These are phyloP conservation scores for Melipona quadrifasciata DNA, from an alignment of 1,140 invertebrate species.

Conservation along the genomic window DNA sequence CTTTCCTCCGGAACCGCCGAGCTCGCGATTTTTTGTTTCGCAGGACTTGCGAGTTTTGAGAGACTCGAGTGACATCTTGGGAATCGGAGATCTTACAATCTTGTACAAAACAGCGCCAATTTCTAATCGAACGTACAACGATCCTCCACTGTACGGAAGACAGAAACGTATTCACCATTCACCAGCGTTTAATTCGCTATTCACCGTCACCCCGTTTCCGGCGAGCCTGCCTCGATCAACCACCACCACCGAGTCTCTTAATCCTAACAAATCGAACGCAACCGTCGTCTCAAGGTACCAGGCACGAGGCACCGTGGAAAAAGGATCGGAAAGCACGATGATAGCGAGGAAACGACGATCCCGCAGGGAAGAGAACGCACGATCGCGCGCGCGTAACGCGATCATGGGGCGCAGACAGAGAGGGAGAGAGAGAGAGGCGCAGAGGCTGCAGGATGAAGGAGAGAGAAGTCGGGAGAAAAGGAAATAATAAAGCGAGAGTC, in stretches of 20 bases:
- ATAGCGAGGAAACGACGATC: conserved; percentile 34
- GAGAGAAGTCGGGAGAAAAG: conserved; percentile 35
- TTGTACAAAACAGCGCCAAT: not conserved
- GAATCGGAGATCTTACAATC: too few species aligned
- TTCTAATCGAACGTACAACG: not conserved
- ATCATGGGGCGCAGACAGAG: conserved; percentile 24
- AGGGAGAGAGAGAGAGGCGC: conserved; percentile 17
- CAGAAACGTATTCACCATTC: too few species aligned
- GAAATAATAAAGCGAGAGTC: conserved; percentile 74
- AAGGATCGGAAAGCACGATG: conserved; percentile 53
- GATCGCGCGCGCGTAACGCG: conserved; percentile 24
- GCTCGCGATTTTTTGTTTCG: not conserved
- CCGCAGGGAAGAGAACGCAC: conserved; percentile 48
- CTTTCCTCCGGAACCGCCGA: conserved; percentile 8
- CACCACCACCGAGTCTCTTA: conserved; percentile 58
- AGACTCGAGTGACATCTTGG: too few species aligned
- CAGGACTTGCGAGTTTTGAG: too few species aligned
- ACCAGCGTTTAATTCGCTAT: not conserved
- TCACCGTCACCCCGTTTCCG: not conserved
- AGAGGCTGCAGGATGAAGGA: not conserved
- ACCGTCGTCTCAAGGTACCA: conserved; percentile 67
- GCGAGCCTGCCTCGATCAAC: not conserved
- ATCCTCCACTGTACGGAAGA: not conserved
- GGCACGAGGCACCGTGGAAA: conserved; percentile 23
- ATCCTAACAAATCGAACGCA: conserved; percentile 81